Conservation (phyloP, 2,888 invertebrate genomes). For the Lutraria lutraria region DNA sequence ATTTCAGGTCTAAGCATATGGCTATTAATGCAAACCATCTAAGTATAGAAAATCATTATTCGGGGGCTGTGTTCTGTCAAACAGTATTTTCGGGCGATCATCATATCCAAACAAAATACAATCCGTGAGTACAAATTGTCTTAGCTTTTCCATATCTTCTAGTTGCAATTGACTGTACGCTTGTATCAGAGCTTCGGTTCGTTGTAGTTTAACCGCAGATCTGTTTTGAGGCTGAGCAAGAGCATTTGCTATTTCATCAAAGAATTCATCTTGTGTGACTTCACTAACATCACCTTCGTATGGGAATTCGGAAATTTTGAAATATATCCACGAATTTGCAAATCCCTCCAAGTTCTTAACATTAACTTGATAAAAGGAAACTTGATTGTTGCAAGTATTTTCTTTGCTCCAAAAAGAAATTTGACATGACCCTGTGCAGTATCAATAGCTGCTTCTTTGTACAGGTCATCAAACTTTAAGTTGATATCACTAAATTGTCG, state of each 20-base stretch:
- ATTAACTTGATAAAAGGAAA: slow-evolving; percentile 12
- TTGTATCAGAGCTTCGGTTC: slow-evolving; percentile 72
- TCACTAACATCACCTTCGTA: neutral
- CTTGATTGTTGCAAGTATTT: neutral
- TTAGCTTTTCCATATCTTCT: slow-evolving; percentile 64
- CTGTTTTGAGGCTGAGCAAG: slow-evolving; percentile 48
- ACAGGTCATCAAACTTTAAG: slow-evolving; percentile 24
- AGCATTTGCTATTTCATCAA: slow-evolving; percentile 54
- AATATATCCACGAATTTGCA: slow-evolving; percentile 42
- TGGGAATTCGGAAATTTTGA: slow-evolving; percentile 32
- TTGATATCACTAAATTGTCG: slow-evolving; percentile 16
- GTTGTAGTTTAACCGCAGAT: slow-evolving; percentile 62
- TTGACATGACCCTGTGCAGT: slow-evolving; percentile 19
- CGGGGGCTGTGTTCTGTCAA: slow-evolving; percentile 43
- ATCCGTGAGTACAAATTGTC: slow-evolving; percentile 69
- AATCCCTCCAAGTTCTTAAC: slow-evolving; percentile 38
- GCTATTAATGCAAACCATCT: neutral
- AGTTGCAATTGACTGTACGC: slow-evolving; percentile 70
- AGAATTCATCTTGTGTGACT: neutral
- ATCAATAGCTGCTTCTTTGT: slow-evolving; percentile 13
- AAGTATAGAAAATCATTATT: slow-evolving; percentile 5
- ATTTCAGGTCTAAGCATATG: no score
- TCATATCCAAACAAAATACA: slow-evolving; percentile 77
- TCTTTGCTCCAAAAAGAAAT: neutral
- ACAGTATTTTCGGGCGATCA: slow-evolving; percentile 52